Evolutionary conservation across 2,113 vertebrate genomes (phyloP).

Genomic region (Indicator maculatus): DNA sequence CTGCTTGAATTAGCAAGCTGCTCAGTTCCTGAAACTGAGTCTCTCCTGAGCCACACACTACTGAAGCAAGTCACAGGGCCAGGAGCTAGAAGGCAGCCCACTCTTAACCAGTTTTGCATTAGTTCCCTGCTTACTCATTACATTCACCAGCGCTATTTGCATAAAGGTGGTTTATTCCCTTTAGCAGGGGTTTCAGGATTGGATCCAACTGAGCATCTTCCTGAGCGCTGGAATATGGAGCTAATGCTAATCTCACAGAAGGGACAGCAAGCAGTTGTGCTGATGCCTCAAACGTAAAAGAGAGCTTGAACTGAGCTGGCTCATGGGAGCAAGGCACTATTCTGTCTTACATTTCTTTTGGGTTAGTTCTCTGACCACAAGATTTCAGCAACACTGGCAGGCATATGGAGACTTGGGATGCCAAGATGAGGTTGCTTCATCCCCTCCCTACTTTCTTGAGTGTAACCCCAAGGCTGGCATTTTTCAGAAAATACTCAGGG

Average conservation of each 20-base stretch:
- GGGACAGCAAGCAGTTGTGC: background rate
- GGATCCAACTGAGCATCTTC: background rate
- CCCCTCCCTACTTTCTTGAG: background rate
- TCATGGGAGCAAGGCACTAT: accelerated
- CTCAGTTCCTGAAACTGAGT: accelerated
- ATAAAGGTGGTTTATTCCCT: background rate
- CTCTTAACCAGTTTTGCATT: background rate
- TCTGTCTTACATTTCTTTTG: background rate
- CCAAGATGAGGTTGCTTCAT: background rate
- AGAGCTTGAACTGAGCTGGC: background rate
- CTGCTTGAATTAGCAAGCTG: background rate
- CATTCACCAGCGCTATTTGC: background rate
- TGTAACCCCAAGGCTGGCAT: background rate
- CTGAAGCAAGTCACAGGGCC: background rate
- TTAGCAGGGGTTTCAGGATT: background rate
- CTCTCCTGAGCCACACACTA: background rate
- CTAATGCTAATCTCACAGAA: background rate
- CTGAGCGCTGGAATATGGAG: background rate
- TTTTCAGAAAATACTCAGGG: background rate
- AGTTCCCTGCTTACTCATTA: background rate
- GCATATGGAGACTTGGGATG: background rate
- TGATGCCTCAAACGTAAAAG: background rate
- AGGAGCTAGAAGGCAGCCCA: background rate
- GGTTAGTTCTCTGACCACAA: background rate
- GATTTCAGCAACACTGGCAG: background rate